Base-by-base conservation (phyloP, 2,888 invertebrate species). In the Pyrochroa serraticornis region DNA sequence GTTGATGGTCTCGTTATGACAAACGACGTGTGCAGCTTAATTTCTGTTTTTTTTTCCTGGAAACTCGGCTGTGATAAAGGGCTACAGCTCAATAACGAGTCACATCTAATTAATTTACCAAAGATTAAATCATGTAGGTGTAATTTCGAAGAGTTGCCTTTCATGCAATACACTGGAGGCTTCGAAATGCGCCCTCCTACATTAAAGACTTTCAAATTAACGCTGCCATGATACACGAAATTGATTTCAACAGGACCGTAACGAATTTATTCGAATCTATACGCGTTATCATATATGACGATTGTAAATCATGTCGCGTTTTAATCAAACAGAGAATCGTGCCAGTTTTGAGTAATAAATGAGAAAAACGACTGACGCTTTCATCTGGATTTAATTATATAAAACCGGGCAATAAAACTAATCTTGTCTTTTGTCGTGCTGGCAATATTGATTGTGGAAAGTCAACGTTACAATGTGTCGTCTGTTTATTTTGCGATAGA, bases 171-270 rank as follows among this genome's bases (percentile, higher is more conserved):
- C 72, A 67, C 72, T 56, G 47, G 72, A 67, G 72, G 64, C 62
- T 62, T 63, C 68, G 68, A 70, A 69, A 70, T 71, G 67, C 70
- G 69, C 70, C 71, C 69, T 62, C 62, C 60, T 60, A 62, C 61
- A 63, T 62, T 61, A 65, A 68, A 66, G 64, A 69, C 68, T 71
- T 70, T 70, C 68, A 70, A 70, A 72, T 72, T 72, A 72, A 70
- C 70, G 59, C 66, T 63, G 68, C 64, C 69, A 67, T 50, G 50
- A 42, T 38, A 22, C 45, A 32, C 46, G 42, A 13, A 44, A 44
- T 52, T 14, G 42, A 43, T 42, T 50, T 33, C 34, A 49, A 32
- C 49, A 34, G 10, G n/a, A 6, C 10, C 35, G 35, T 9, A 35
- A 35, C 3, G 35, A 2, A 2, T 2, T 22, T 5, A 22, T 22